Base-by-base conservation (phyloP, 2,888 invertebrate genomes). In the Leptura quadrifasciata region DNA sequence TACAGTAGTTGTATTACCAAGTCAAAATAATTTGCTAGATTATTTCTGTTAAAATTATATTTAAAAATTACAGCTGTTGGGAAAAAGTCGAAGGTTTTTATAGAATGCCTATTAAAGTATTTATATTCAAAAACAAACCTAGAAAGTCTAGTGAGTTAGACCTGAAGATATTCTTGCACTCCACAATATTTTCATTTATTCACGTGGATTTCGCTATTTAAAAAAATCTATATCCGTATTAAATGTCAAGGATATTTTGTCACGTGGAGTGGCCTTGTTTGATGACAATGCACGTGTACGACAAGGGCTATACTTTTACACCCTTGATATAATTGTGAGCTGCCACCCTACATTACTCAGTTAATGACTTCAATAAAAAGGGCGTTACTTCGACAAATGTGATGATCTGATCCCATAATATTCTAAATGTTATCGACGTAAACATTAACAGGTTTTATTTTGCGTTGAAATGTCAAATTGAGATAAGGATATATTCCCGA, bases 351-450 rank as follows among this genome's bases (percentile, higher is more conserved):
- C 47, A 3, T 47, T n/a, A 47, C 17, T 15, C n/a, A 47, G 47
- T 47, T 47, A 47, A 47, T 47, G 47, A n/a, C 47, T 47, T 47
- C 47, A 47, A 47, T 47, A 47, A 47, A 47, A 47, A 47, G 47
- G 47, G 47, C 15, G 47, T 47, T 47, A 47, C 47, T 47, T 12
- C n/a, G 47, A 47, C 47, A 47, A 47, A 47, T 47, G n/a, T n/a
- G 47, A 47, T n/a, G 47, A 47, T 47, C 47, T n/a, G 47, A 47
- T 47, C 47, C 47, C 17, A 47, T 47, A 47, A 47, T 47, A 12
- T n/a, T 4, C 47, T 47, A n/a, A n/a, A 15, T 6, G 47, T 47
- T 47, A 47, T n/a, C 47, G 47, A 6, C 47, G 6, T 39, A 39
- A 47, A n/a, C 15, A 47, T 47, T 47, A 47, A 47, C 39, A 15